These are phyloP conservation scores for Leptobrachium ailaonicum DNA, from an alignment of 2,113 vertebrate genomes.

Conservation along the genomic window DNA sequence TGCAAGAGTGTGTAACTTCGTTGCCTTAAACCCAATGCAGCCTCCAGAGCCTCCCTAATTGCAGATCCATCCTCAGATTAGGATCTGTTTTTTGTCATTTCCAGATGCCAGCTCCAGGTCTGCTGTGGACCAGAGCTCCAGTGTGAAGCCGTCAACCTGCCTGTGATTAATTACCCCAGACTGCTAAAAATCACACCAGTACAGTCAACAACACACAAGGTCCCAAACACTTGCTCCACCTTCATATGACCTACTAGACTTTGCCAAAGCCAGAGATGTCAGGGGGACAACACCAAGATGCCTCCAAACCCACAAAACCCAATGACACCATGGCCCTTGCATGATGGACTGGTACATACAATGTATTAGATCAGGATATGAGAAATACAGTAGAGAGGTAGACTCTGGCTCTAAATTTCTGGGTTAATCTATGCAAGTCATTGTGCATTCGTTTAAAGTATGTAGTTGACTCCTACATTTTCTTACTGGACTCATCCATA, in stretches of 20 bases:
- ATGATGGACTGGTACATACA: slow-evolving; percentile 9
- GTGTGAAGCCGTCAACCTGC: slow-evolving; percentile 36
- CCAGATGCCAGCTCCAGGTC: slow-evolving; percentile 42
- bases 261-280: slow-evolving; percentile 16
- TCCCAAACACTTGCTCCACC: not conserved
- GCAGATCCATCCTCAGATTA: slow-evolving; percentile 9
- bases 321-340: slow-evolving; percentile 24
- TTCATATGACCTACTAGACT: slow-evolving; percentile 13
- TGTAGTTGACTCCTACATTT: too few relatives aligned
- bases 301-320: slow-evolving; percentile 13
- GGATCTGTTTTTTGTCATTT: slow-evolving; percentile 41
- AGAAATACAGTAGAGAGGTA: too few relatives aligned
- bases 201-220: slow-evolving; percentile 6
- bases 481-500: too few relatives aligned
- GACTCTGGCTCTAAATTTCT: too few relatives aligned
- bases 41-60: slow-evolving; percentile 19
- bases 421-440: too few relatives aligned
- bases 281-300: not conserved
- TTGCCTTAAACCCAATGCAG: slow-evolving; percentile 29
- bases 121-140: slow-evolving; percentile 35
- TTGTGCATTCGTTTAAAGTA: too few relatives aligned
- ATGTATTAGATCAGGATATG: too few relatives aligned
- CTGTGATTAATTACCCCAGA: slow-evolving; percentile 42
- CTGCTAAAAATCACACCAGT: slow-evolving; percentile 34
- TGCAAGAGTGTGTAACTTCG: slow-evolving; percentile 33